Evolutionary conservation across 1,140 invertebrate species (phyloP).

Genomic region (Pogonus chalceus): DNA sequence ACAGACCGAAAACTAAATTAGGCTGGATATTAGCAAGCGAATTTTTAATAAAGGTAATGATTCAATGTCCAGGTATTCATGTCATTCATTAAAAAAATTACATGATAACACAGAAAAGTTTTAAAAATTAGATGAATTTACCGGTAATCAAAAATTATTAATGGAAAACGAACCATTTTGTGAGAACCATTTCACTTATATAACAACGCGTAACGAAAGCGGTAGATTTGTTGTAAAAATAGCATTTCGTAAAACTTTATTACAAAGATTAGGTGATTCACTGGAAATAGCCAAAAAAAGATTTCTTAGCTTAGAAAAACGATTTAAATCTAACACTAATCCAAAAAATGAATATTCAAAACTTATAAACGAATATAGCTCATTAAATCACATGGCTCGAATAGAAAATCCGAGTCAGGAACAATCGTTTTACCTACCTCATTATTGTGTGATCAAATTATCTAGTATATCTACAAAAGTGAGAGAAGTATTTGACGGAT

Average conservation of each 20-base stretch:
- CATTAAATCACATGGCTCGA: slow-evolving; percentile 30
- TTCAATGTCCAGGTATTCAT: too few relatives aligned
- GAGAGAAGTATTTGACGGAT: slow-evolving; percentile 30
- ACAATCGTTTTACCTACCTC: slow-evolving; percentile 30
- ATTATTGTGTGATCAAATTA: slow-evolving; percentile 30
- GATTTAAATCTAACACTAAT: slow-evolving; percentile 22
- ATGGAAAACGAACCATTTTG: slow-evolving; percentile 15
- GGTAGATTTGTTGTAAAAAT: slow-evolving; percentile 18
- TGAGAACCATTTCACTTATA: slow-evolving; percentile 15
- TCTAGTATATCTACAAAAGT: slow-evolving; percentile 26
- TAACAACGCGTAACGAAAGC: slow-evolving; percentile 2
- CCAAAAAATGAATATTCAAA: slow-evolving; percentile 15
- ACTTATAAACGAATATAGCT: slow-evolving; percentile 28
- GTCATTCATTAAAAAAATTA: neutral
- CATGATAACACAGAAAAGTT: slow-evolving; percentile 17
- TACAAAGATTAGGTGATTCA: slow-evolving; percentile 28
- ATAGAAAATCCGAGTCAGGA: slow-evolving; percentile 19
- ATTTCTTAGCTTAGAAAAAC: slow-evolving; percentile 27
- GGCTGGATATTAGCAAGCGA: slow-evolving; percentile 15
- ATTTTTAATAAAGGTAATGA: too few relatives aligned
- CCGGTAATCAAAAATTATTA: slow-evolving; percentile 3
- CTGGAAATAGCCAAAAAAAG: slow-evolving; percentile 21
- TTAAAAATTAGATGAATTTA: slow-evolving; percentile 22
- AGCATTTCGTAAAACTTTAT: slow-evolving; percentile 15
- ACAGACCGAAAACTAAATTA: slow-evolving; percentile 11